Percentiles rank a stretch among this genome's conserved stretches.
phyloP scores from a whole-genome alignment of 2,113 vertebrate genomes.

The Mellivora capensis region DNA sequence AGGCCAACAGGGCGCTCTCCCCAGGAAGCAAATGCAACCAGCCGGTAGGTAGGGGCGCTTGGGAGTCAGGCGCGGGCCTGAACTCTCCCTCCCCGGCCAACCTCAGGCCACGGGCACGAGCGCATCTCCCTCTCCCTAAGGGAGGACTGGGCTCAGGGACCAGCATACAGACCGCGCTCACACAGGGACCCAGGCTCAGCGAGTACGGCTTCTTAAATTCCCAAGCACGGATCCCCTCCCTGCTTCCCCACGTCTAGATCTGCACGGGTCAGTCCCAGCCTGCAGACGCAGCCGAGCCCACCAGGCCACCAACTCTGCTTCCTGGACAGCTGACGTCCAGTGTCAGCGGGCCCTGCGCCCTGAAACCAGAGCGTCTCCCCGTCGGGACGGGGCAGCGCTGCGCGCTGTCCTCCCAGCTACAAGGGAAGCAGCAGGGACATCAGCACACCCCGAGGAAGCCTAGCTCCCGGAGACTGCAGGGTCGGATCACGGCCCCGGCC shows the following conservation, averaged over 20 bases:
- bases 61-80: fast-evolving
- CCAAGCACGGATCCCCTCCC: fast-evolving
- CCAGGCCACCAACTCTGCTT: fast-evolving
- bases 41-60: fast-evolving
- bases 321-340: fast-evolving
- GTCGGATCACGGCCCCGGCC: too few species aligned
- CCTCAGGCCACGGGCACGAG: fast-evolving
- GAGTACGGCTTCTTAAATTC: fast-evolving
- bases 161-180: fast-evolving
- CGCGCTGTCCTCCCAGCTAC: not conserved
- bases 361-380: fast-evolving
- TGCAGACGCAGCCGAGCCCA: not conserved
- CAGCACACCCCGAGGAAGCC: not conserved
- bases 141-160: fast-evolving
- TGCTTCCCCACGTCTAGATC: fast-evolving
- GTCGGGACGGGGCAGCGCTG: fast-evolving
- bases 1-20: fast-evolving
- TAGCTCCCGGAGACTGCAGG: not conserved
- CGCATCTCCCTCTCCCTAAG: fast-evolving
- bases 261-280: fast-evolving
- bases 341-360: not conserved
- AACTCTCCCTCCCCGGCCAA: fast-evolving
- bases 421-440: fast-evolving
- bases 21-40: fast-evolving
- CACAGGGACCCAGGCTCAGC: fast-evolving